Evolutionary conservation across 2,113 vertebrate genomes (phyloP).

Genomic region (Pachypanchax playfairii): DNA sequence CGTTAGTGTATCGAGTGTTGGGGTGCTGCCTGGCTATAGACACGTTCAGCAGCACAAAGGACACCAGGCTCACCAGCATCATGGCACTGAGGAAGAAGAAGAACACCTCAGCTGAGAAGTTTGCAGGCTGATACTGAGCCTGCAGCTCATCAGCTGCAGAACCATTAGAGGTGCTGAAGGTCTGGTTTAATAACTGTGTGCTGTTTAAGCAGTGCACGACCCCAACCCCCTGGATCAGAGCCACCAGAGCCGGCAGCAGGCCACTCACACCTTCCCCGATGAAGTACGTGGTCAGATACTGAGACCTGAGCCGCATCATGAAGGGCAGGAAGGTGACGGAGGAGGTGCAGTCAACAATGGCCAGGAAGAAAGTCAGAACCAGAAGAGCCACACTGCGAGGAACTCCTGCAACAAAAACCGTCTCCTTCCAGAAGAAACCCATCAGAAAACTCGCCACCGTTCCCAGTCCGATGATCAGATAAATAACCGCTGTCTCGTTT

Average conservation of each 20-base stretch:
- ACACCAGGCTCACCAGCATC: slow-evolving; percentile 78
- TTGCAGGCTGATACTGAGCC: slow-evolving; percentile 74
- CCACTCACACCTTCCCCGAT: slow-evolving; percentile 85
- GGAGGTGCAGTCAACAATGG: slow-evolving; percentile 85
- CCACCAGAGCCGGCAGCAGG: slow-evolving; percentile 81
- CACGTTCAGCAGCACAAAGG: slow-evolving; percentile 83
- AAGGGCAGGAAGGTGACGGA: slow-evolving; percentile 88
- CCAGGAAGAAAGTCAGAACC: slow-evolving; percentile 80
- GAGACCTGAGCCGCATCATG: slow-evolving; percentile 78
- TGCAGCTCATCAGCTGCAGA: slow-evolving; percentile 29
- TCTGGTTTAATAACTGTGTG: slow-evolving; percentile 49
- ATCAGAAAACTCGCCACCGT: slow-evolving; percentile 76
- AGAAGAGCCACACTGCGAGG: slow-evolving; percentile 78
- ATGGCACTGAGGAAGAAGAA: slow-evolving; percentile 83
- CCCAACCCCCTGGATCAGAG: slow-evolving; percentile 81
- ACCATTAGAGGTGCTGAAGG: slow-evolving; percentile 11
- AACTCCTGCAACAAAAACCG: slow-evolving; percentile 51
- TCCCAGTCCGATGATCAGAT: slow-evolving; percentile 75
- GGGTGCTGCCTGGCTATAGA: slow-evolving; percentile 55
- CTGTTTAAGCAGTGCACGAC: slow-evolving; percentile 74
- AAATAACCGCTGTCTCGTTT: slow-evolving; percentile 73
- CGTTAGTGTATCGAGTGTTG: slow-evolving; percentile 21
- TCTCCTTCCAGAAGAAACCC: slow-evolving; percentile 83
- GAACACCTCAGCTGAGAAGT: slow-evolving; percentile 79
- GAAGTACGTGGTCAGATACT: slow-evolving; percentile 83